A percentile compares a stretch with the other conserved stretches of the same genome.
These are phyloP conservation scores for Nephrotoma flavescens DNA, from an alignment of 2,888 invertebrate genomes.

Conservation along the genomic window DNA sequence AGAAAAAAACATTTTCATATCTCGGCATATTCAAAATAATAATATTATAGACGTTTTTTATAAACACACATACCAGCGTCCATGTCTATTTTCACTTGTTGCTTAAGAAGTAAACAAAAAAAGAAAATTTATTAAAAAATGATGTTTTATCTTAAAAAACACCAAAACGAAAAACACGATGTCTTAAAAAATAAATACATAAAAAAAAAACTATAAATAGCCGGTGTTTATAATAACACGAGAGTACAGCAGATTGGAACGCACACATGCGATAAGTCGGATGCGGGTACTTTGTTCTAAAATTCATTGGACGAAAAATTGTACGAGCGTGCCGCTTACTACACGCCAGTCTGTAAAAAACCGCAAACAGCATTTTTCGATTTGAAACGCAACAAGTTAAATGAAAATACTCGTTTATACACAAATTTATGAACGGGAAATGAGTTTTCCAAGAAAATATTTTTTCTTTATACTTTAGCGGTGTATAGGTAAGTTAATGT, in stretches of 20 bases:
- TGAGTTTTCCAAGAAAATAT: neutral
- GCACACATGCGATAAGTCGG: neutral
- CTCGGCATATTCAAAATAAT: neutral
- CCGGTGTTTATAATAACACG: neutral
- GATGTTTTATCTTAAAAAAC: neutral
- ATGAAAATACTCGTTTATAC: neutral
- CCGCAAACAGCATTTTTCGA: neutral
- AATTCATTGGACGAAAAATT: neutral
- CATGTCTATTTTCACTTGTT: neutral
- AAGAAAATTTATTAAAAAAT: neutral
- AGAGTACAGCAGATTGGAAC: neutral
- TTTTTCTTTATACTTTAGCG: neutral
- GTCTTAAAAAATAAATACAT: neutral
- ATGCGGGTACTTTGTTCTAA: neutral
- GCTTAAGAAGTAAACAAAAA: neutral
- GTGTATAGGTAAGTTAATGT: neutral
- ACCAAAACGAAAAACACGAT: neutral
- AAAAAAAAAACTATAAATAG: neutral
- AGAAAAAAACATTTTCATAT: neutral
- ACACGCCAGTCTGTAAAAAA: neutral
- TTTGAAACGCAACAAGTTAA: neutral
- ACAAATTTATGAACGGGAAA: neutral
- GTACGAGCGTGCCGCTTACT: neutral
- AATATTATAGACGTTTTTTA: too few species aligned
- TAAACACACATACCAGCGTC: neutral